Base-by-base conservation (phyloP, 2,113 vertebrate genomes). In the Pomatostomus ruficeps region DNA sequence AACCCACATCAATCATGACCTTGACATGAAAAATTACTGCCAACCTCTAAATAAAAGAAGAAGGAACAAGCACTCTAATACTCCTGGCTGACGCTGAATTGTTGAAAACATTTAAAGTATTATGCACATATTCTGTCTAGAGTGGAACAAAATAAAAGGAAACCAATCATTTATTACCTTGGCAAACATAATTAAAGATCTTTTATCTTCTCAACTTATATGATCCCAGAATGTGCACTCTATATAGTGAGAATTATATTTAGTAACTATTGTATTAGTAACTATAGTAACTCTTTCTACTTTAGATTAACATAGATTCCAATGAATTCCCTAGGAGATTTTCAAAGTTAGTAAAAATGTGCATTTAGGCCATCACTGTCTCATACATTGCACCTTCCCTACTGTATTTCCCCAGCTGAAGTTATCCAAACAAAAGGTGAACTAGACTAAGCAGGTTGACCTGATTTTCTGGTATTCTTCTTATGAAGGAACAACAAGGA, bases 1-100 rank as follows among this genome's bases (percentile, higher is more conserved):
- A 98, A 97, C 95, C 84, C 72, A 74, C 85, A 95, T 95, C 97
- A 97, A 93, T 96, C 93, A 94, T 14, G 28, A 97, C 85, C 85
- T 96, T 96, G 96, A 97, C 85, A 95, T 75, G 79, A 97, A 97
- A 97, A 97, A 85, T 97, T 97, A 91, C 85, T 82, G 88, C 35
- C 85, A 78, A 59, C 84, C 91, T 95, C 95, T 80, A 91, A 96
- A 96, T 97, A 91, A 95, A 91, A 94, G 42, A 91, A 72, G 54
- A 91, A 57, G 63, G 61, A 90, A 33, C 62, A 89, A 91, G 79
- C 91, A 86, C 42, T 83, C 52, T 85, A 68, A 85, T 28, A 73
- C 40, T 80, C 38, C 71, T 78, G 59, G 31, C 58, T 77, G 68
- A 48, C 66, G 87, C 77, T 88, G 96, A 91, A 88, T 58, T 74